phyloP scores from a whole-genome alignment of 1,140 invertebrate species.

The Oscheius sp. region DNA sequence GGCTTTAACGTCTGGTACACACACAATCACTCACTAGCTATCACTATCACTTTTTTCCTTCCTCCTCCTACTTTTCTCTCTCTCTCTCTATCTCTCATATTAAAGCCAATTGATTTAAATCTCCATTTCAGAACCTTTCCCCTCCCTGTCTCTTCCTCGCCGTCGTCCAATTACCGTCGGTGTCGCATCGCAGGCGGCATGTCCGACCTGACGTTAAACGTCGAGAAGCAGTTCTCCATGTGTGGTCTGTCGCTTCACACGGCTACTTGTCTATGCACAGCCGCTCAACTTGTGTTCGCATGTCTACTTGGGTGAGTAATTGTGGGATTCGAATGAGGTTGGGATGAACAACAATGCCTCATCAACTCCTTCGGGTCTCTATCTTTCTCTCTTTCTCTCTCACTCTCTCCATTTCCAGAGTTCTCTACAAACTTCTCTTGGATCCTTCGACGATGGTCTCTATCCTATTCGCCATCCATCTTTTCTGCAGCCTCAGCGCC shows the following conservation, averaged over 20 bases:
- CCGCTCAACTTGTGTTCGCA: not conserved
- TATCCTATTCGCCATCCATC: not conserved
- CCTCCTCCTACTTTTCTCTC: not conserved
- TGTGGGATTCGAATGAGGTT: too few species aligned
- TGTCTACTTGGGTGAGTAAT: not conserved
- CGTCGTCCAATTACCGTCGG: not conserved
- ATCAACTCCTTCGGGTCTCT: too few species aligned
- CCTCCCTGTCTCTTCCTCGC: not conserved
- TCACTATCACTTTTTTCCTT: not conserved
- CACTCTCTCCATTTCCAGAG: not conserved
- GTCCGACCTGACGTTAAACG: not conserved
- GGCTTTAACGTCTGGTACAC: too few species aligned
- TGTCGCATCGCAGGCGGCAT: not conserved
- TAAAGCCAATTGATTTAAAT: too few species aligned
- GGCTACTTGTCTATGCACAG: not conserved
- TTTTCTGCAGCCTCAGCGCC: not conserved
- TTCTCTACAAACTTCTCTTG: not conserved
- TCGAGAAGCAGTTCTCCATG: conserved; percentile 10
- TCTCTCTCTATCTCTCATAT: not conserved
- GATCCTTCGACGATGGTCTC: not conserved
- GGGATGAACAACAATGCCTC: too few species aligned
- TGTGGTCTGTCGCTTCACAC: not conserved
- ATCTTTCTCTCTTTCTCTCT: not conserved
- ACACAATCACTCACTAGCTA: too few species aligned
- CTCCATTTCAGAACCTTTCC: too few species aligned